These are phyloP conservation scores for Apistogramma diplotaenia DNA, from an alignment of 2,113 vertebrate species.

Conservation along the genomic window DNA sequence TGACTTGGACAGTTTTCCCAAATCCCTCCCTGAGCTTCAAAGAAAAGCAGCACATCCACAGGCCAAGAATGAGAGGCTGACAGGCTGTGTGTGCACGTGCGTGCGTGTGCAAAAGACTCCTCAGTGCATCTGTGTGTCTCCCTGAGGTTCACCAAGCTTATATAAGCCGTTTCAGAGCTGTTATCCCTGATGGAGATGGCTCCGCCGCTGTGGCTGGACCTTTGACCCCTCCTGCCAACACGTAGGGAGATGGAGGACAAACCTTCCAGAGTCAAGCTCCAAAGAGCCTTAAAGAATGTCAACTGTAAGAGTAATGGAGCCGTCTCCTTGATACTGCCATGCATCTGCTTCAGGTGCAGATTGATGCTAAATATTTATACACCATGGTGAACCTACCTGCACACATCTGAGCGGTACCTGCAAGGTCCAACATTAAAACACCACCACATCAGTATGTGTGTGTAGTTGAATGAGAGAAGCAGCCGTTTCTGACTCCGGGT, in stretches of 20 bases:
- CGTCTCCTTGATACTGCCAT: background rate
- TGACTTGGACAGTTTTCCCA: background rate
- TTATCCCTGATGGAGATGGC: background rate
- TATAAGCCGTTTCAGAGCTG: conserved; percentile 8
- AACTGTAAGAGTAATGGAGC: background rate
- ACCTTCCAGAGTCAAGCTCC: background rate
- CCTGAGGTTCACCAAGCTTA: conserved; percentile 16
- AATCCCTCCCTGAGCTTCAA: conserved; percentile 27
- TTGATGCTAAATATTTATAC: background rate
- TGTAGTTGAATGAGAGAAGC: background rate
- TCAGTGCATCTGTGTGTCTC: background rate
- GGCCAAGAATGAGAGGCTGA: background rate
- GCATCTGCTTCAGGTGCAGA: background rate
- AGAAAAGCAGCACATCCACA: background rate
- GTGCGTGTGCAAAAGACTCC: background rate
- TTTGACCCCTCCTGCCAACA: conserved; percentile 15
- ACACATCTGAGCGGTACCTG: background rate
- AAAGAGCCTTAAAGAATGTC: background rate
- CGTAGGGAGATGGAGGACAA: background rate
- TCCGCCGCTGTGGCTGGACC: conserved; percentile 4
- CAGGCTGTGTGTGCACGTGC: background rate
- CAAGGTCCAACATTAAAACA: background rate
- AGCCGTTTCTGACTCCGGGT: background rate
- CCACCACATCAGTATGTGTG: background rate
- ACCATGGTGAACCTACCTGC: background rate